Conservation (phyloP, 2,113 vertebrate species). For the Leucosticte australis region DNA sequence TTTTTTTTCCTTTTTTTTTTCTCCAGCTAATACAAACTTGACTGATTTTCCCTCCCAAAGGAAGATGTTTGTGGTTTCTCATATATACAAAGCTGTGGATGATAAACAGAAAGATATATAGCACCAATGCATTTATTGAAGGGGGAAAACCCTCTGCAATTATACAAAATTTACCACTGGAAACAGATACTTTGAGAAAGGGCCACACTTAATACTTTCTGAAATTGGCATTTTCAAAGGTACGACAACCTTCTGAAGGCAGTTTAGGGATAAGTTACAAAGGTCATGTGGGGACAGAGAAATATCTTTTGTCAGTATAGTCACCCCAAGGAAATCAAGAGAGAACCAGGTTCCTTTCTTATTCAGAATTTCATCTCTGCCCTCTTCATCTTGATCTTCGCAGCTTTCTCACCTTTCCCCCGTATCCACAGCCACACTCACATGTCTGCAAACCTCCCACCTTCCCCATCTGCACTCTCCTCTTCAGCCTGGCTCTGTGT, state of each 20-base stretch:
- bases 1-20: fast-evolving
- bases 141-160: background rate
- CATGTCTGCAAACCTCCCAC: background rate
- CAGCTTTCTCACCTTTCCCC: background rate
- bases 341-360: background rate
- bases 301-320: background rate
- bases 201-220: background rate
- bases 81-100: background rate
- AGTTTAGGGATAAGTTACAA: background rate
- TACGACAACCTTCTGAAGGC: background rate
- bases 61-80: background rate
- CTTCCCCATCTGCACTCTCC: background rate
- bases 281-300: background rate
- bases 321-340: background rate
- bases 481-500: background rate
- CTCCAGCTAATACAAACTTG: background rate
- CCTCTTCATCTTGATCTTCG: background rate
- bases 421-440: background rate
- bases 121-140: background rate
- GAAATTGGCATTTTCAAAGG: background rate
- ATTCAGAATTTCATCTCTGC: background rate
- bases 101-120: background rate
- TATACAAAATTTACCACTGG: background rate
- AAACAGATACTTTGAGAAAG: background rate
- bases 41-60: background rate